These are phyloP conservation scores for Triplophysa yarkandensis DNA, from an alignment of 2,797 vertebrate species.

Conservation along the genomic window DNA sequence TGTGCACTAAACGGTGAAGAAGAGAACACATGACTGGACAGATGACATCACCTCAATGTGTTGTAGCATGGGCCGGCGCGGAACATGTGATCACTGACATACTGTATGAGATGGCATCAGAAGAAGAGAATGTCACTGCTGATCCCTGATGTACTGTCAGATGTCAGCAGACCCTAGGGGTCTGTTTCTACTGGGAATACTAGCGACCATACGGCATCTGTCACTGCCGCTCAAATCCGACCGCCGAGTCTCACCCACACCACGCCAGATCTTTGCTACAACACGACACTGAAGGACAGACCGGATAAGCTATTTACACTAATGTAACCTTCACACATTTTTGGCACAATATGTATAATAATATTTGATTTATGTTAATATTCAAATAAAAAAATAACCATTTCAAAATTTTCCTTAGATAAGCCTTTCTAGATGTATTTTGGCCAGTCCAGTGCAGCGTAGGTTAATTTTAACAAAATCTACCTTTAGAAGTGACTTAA, in stretches of 20 bases:
- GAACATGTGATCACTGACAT: slow-evolving; percentile 48
- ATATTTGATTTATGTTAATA: too few relatives aligned
- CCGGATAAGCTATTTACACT: slow-evolving; percentile 58
- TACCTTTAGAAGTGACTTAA: too few relatives aligned
- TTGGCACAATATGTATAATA: background rate
- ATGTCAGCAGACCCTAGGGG: slow-evolving; percentile 74
- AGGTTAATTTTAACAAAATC: too few relatives aligned
- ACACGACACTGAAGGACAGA: slow-evolving; percentile 65
- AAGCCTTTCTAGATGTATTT: too few relatives aligned
- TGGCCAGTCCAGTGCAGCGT: too few relatives aligned
- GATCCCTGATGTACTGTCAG: slow-evolving; percentile 76
- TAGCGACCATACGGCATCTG: slow-evolving; percentile 77
- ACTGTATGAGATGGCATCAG: slow-evolving; percentile 60
- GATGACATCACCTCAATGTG: slow-evolving; percentile 49
- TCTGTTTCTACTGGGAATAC: slow-evolving; percentile 70
- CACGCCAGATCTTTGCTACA: slow-evolving; percentile 48
- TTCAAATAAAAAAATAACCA: background rate
- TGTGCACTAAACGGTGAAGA: slow-evolving; percentile 53
- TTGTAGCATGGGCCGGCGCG: slow-evolving; percentile 37
- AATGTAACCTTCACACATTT: slow-evolving; percentile 52
- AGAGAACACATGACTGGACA: slow-evolving; percentile 54
- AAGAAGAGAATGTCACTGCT: slow-evolving; percentile 72
- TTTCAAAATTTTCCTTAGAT: too few relatives aligned
- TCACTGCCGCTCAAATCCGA: slow-evolving; percentile 65
- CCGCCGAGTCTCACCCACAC: slow-evolving; percentile 48